These are phyloP conservation scores for Acanthochromis polyacanthus DNA, from an alignment of 2,113 vertebrate species.

Conservation along the genomic window DNA sequence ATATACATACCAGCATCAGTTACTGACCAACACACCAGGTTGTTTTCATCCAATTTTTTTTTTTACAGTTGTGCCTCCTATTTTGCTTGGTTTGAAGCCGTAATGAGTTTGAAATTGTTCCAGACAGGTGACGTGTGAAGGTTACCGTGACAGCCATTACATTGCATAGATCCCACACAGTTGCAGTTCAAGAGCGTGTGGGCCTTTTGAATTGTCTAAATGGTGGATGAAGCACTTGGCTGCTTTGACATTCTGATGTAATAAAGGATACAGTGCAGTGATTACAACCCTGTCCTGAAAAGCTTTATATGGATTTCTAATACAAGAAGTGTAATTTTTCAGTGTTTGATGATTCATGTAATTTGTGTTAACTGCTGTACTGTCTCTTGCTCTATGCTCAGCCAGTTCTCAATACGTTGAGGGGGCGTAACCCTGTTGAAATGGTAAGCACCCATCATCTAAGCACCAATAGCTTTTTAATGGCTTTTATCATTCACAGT, in stretches of 20 bases:
- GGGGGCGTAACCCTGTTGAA: conserved; percentile 29
- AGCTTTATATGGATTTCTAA: conserved; percentile 58
- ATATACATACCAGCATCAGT: conserved; percentile 13
- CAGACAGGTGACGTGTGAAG: conserved; percentile 31
- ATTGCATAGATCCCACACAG: conserved; percentile 29
- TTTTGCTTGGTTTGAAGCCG: not conserved
- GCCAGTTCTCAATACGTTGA: conserved; percentile 10
- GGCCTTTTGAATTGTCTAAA: conserved; percentile 30
- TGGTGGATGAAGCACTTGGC: conserved; percentile 32
- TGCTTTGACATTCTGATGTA: conserved; percentile 41
- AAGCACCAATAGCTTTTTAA: conserved; percentile 36
- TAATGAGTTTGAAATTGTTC: not conserved
- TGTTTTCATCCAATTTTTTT: not conserved
- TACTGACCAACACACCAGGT: conserved; percentile 1
- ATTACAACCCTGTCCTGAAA: conserved; percentile 34
- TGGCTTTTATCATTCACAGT: conserved; percentile 12
- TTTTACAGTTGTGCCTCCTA: not conserved
- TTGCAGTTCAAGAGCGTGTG: conserved; percentile 14
- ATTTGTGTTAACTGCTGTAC: conserved; percentile 51
- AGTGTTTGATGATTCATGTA: conserved; percentile 58
- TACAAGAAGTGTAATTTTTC: conserved; percentile 32
- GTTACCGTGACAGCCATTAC: conserved; percentile 11
- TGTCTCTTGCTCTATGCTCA: conserved; percentile 38
- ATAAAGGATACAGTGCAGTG: conserved; percentile 45
- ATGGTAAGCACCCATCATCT: conserved; percentile 33